Percentiles rank a stretch among this genome's conserved stretches.
phyloP scores from a whole-genome alignment of 2,113 vertebrate genomes.

The Hepsetus odoe region DNA sequence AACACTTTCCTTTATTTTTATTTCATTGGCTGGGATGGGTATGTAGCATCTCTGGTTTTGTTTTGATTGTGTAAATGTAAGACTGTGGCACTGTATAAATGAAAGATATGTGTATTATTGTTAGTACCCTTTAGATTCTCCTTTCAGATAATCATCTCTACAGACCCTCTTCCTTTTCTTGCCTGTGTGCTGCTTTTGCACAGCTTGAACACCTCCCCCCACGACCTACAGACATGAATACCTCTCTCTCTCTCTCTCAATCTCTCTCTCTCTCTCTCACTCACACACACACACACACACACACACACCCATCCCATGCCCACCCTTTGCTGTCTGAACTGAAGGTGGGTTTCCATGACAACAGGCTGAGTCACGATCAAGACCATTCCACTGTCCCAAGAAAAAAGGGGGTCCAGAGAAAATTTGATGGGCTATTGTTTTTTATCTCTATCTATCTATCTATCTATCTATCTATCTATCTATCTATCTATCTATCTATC shows the following conservation, averaged over 20 bases:
- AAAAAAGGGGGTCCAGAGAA: constrained; percentile 10
- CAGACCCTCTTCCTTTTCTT: background rate
- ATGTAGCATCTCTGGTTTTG: too few relatives aligned
- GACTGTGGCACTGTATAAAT: too few relatives aligned
- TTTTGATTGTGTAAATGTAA: too few relatives aligned
- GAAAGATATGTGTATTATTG: too few relatives aligned
- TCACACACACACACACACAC: constrained; percentile 3
- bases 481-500: background rate
- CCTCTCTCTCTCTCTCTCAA: background rate
- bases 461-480: too few relatives aligned
- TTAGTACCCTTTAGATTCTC: background rate
- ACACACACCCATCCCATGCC: background rate
- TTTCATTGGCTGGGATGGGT: too few relatives aligned
- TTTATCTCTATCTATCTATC: too few relatives aligned
- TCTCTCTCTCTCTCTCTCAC: background rate
- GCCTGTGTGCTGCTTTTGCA: background rate
- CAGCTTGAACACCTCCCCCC: constrained; percentile 14
- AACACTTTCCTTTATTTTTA: too few relatives aligned
- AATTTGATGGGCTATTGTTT: constrained; percentile 6
- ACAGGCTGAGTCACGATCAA: constrained; percentile 36
- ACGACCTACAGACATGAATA: constrained; percentile 27
- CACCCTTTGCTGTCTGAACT: constrained; percentile 13
- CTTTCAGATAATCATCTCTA: too few relatives aligned
- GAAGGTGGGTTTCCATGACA: constrained; percentile 49
- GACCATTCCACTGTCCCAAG: constrained; percentile 41